Base-by-base conservation (phyloP, 2,113 vertebrate species). In the Poeciliopsis retropinna region DNA sequence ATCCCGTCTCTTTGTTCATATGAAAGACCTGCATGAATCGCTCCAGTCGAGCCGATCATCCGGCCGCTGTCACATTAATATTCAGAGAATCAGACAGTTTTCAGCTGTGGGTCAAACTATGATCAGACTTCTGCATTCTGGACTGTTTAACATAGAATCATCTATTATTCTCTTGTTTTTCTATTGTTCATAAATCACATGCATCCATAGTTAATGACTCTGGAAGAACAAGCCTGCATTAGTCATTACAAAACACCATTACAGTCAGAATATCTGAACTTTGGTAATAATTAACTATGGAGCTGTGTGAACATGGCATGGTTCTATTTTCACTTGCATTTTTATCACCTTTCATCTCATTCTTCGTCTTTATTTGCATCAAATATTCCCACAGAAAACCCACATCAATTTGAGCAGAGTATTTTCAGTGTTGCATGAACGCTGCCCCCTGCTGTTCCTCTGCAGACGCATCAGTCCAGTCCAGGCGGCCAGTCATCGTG, bases 401-500 rank as follows among this genome's bases (percentile, higher is more conserved):
- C 29, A 72, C 27, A 31, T 72, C 17, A 8, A 27, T 63, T 10
- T 44, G 3, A 57, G 19, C 51, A 57, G 9, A 57, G n/a, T n/a
- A 47, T 47, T 47, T 47, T 47, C 44, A 47, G 15, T 5, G 44
- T 72, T 13, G 70, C 15, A 30, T 74, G 3, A 29, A 51, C 47
- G n/a, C 31, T 22, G 25, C 64, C 76, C 72, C 9, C 32, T 39
- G 9, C 32, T 78, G 13, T 85, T 75, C 15, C 47, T 31, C 86
- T 75, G 2, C 93, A 99, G 98, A 95, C 96, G 86, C 98, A 97
- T 95, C 97, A 99, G 94, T 96, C 97, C 96, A 99, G 98, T 90
- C 98, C 98, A 91, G 96, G 96, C 81, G 97, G 97, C 90, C 97
- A 97, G 92, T 99, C 97, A 0, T 99, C 98, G n/a, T 99, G 97